Percentiles rank a stretch among this genome's conserved stretches.
phyloP scores from a whole-genome alignment of 2,113 vertebrate species.

The Pandion haliaetus region DNA sequence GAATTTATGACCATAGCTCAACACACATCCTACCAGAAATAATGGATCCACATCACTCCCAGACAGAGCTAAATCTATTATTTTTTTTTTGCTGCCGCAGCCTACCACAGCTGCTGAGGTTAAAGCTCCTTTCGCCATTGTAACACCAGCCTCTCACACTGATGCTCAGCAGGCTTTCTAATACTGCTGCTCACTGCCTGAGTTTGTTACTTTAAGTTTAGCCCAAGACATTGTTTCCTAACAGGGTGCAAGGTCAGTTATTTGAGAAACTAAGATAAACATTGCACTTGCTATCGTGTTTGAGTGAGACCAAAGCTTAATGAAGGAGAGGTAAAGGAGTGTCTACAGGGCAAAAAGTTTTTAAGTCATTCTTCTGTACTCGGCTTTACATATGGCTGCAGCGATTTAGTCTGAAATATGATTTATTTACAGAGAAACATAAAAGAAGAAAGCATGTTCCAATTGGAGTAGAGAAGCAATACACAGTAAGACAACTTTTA shows the following conservation, averaged over 20 bases:
- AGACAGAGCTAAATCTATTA: accelerated
- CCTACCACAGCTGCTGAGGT: neutral
- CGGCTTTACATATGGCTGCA: neutral
- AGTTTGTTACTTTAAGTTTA: neutral
- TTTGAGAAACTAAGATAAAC: neutral
- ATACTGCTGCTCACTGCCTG: neutral
- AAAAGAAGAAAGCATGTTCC: neutral
- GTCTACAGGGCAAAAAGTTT: neutral
- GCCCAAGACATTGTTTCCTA: neutral
- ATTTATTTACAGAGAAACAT: neutral
- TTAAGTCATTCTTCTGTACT: neutral
- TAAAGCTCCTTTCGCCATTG: neutral
- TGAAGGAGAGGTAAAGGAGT: neutral
- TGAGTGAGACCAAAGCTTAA: neutral
- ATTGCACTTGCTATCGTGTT: neutral
- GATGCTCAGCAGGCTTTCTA: neutral
- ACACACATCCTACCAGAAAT: neutral
- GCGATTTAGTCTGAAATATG: neutral
- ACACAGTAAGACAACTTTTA: neutral
- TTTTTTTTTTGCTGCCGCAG: neutral
- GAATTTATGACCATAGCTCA: neutral
- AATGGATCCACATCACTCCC: neutral
- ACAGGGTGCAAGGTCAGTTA: neutral
- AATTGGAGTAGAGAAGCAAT: neutral
- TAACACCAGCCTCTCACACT: neutral